Evolutionary conservation across 2,797 vertebrate species (phyloP).

Genomic region (Pipistrellus kuhlii): DNA sequence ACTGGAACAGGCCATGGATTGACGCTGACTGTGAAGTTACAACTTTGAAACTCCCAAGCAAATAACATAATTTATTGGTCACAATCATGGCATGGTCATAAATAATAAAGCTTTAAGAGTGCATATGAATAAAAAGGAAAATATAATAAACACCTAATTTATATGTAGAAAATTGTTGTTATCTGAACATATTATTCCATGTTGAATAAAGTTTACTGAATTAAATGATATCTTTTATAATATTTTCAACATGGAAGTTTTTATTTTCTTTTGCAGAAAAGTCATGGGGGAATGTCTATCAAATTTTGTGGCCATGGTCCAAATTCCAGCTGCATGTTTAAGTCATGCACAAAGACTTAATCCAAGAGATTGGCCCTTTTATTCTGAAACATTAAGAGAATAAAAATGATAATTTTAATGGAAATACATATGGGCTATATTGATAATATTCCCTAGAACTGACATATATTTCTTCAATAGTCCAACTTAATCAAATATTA

Average conservation of each 20-base stretch:
- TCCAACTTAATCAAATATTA: neutral
- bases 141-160: conserved; percentile 36
- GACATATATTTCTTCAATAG: neutral
- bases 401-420: neutral
- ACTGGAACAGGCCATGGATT: conserved; percentile 47
- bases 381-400: neutral
- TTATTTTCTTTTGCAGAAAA: conserved; percentile 37
- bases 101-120: conserved; percentile 50
- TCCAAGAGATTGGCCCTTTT: neutral
- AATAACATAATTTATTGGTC: conserved; percentile 25
- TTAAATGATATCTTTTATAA: neutral
- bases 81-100: conserved; percentile 36
- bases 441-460: neutral
- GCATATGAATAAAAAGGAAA: neutral
- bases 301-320: neutral
- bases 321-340: conserved; percentile 1
- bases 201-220: neutral
- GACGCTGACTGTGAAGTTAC: conserved; percentile 53
- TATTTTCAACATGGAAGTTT: neutral
- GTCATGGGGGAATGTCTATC: neutral
- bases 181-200: neutral
- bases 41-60: conserved; percentile 56
- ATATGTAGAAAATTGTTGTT: conserved; percentile 2
- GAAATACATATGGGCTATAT: neutral
- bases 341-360: neutral